Evolutionary conservation across 2,888 invertebrate genomes (phyloP).

Genomic region (Tigriopus californicus): DNA sequence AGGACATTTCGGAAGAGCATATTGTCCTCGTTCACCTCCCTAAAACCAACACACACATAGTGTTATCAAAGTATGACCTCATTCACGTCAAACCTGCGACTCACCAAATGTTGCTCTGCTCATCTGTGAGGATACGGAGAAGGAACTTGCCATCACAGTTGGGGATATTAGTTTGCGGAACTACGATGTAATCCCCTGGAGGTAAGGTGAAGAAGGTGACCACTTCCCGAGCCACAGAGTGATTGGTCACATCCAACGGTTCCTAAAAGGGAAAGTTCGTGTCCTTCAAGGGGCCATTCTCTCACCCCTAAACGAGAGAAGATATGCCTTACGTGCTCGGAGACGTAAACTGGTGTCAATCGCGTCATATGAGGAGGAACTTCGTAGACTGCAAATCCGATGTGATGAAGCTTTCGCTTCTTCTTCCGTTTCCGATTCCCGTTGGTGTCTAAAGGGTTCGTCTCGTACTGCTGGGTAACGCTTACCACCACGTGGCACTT

Average conservation of each 20-base stretch:
- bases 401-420: conserved; percentile 37
- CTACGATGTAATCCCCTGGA: conserved; percentile 50
- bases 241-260: conserved; percentile 46
- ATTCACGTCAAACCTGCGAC: conserved; percentile 17
- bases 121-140: conserved; percentile 48
- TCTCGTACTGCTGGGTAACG: conserved; percentile 45
- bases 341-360: conserved; percentile 39
- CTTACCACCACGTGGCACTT: conserved; percentile 54
- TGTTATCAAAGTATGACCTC: conserved; percentile 20
- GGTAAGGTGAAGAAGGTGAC: conserved; percentile 53
- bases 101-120: conserved; percentile 50
- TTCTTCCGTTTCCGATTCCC: conserved; percentile 30
- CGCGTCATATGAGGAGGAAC: conserved; percentile 41
- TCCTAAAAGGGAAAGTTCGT: conserved; percentile 30
- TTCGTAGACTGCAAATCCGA: conserved; percentile 52
- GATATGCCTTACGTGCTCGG: conserved; percentile 33
- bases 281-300: background rate
- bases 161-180: conserved; percentile 47
- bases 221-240: conserved; percentile 43
- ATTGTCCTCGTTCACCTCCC: conserved; percentile 59
- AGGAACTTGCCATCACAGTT: conserved; percentile 50
- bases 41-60: too few relatives aligned
- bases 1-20: conserved; percentile 44
- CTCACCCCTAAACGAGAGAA: too few relatives aligned
- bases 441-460: conserved; percentile 21